Evolutionary conservation across 2,888 invertebrate genomes (phyloP), one percentile per base, ranked within the genome.

Genomic region (Hemaris fuciformis): DNA sequence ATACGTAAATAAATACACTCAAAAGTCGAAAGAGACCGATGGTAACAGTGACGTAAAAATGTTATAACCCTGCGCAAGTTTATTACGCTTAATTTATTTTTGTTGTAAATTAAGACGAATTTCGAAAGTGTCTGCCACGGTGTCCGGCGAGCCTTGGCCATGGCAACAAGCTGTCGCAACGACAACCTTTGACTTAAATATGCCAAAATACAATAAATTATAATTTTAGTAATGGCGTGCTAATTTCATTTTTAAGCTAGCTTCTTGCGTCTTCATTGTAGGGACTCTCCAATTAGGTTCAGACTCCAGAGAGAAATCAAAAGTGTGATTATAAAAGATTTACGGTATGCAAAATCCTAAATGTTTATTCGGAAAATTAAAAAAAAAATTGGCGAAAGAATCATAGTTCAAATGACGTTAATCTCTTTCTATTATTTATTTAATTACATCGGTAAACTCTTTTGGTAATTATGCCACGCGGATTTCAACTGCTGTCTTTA

Each of bases 41-140:
- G 18, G 27, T 7, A 31, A 31, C 2, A 53, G 18, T 31, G 18
- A 53, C 31, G 15, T 38, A 38, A 41, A 15, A 23, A 41, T 22
- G 8, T 23, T 20, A 41, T 23, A 57, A 41, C 5, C 20, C 20
- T 8, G 25, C 22, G 38, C 18, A 41, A 34, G 20, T 13, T 27
- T 15, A 57, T 23, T n/a, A 57, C n/a, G 38, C 15, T 38, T 15
- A 10, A 38, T 22, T 22, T 57, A 38, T 57, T 38, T 31, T 53
- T 53, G 45, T 57, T 62, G 58, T 64, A 66, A 72, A 69, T 68
- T 72, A 65, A 63, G 65, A 67, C 66, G 64, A 63, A 66, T 74
- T 75, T 73, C 66, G 68, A 75, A 72, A 72, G 68, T 66, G 69
- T 68, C 70, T 70, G 70, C 71, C 73, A 74, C 67, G 70, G 73